These are phyloP conservation scores for Amphiprion ocellaris DNA, from an alignment of 2,113 vertebrate species.

Conservation along the genomic window DNA sequence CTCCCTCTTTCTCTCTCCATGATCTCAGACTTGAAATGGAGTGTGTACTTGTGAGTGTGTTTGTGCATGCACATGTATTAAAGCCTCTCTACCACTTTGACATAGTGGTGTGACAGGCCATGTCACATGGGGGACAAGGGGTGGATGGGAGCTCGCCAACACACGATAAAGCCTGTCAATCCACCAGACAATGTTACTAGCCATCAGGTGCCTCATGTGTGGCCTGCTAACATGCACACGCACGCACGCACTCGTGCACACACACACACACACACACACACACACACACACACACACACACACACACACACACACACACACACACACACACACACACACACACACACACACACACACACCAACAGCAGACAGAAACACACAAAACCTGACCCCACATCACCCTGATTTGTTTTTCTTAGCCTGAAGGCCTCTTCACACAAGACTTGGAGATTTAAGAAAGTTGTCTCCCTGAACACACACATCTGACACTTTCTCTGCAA, in stretches of 20 bases:
- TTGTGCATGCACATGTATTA: conserved; percentile 10
- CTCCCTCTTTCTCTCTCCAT: conserved; percentile 10
- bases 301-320: no score
- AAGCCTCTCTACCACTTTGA: conserved; percentile 55
- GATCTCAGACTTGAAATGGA: conserved; percentile 61
- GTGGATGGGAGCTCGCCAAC: conserved; percentile 57
- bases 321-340: no score
- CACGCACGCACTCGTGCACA: conserved; percentile 2
- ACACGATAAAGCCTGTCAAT: conserved; percentile 75
- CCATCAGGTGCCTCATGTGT: conserved; percentile 46
- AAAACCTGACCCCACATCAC: conserved; percentile 18
- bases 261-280: conserved; percentile 16
- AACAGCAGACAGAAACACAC: conserved; percentile 10
- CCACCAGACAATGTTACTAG: conserved; percentile 39
- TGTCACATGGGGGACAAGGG: conserved; percentile 72
- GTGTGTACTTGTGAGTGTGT: conserved; percentile 21
- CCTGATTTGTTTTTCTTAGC: conserved; percentile 45
- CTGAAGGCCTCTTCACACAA: conserved; percentile 16
- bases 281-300: background rate
- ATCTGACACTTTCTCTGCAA: background rate
- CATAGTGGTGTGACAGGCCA: conserved; percentile 76
- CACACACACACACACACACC: no score
- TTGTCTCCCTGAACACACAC: conserved; percentile 35
- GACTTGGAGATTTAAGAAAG: conserved; percentile 35
- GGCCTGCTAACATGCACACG: conserved; percentile 31